Percentiles rank a stretch among this genome's conserved stretches.
Conservation (phyloP, 2,888 invertebrate species). For the Plebejus argus region DNA sequence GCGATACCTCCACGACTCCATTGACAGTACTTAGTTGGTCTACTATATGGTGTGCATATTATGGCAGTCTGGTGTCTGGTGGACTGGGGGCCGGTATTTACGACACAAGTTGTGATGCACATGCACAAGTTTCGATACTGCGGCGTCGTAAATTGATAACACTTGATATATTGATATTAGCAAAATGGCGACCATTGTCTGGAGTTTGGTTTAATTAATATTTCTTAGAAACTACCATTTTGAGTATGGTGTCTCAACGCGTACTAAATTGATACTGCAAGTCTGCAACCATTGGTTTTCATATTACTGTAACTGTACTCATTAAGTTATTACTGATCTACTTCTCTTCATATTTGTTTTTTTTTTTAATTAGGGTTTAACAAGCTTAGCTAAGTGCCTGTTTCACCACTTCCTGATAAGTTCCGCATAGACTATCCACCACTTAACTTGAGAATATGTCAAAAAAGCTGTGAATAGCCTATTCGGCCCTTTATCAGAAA, state of each 20-base stretch:
- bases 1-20: too few relatives aligned
- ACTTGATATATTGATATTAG: slow-evolving; percentile 48
- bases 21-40: neutral
- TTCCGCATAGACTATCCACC: too few relatives aligned
- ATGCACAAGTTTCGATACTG: slow-evolving; percentile 70
- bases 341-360: too few relatives aligned
- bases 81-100: slow-evolving; percentile 52
- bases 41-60: neutral
- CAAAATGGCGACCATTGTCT: slow-evolving; percentile 40
- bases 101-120: slow-evolving; percentile 65
- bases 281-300: neutral
- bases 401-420: too few relatives aligned
- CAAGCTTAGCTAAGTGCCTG: too few relatives aligned
- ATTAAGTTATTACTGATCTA: too few relatives aligned
- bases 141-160: slow-evolving; percentile 75
- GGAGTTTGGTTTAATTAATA: slow-evolving; percentile 2
- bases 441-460: too few relatives aligned
- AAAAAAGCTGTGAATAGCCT: too few relatives aligned
- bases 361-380: too few relatives aligned
- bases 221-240: slow-evolving; percentile 14
- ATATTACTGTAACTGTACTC: neutral
- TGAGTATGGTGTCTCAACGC: neutral
- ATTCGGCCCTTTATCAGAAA: too few relatives aligned
- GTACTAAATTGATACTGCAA: neutral
- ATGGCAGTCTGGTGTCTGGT: neutral